Conservation (phyloP, 2,113 vertebrate species). For the Ictalurus punctatus region DNA sequence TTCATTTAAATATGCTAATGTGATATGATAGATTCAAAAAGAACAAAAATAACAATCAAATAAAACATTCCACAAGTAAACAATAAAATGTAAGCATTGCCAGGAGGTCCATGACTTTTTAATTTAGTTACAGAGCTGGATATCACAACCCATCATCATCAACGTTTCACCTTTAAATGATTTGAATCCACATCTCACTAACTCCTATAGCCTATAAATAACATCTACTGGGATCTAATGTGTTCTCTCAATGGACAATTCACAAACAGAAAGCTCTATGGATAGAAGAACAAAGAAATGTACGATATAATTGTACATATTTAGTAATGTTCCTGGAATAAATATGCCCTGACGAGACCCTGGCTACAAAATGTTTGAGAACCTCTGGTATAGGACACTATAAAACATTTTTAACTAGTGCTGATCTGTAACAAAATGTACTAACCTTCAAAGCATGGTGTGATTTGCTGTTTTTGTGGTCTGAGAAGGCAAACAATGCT, state of each 20-base stretch:
- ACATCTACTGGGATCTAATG: neutral
- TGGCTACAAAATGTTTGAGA: neutral
- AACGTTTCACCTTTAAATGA: neutral
- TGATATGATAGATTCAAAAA: too few species aligned
- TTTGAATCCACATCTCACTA: neutral
- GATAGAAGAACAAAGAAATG: neutral
- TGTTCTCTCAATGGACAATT: neutral
- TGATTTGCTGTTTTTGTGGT: slow-evolving; percentile 96
- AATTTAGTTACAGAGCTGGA: neutral
- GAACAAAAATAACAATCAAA: neutral
- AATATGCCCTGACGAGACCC: neutral
- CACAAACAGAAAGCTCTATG: neutral
- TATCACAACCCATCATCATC: neutral
- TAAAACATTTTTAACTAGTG: neutral
- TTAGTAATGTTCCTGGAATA: neutral
- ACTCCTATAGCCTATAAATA: neutral
- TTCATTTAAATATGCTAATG: neutral
- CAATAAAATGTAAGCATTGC: too few species aligned
- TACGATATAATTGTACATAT: neutral
- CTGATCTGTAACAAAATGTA: slow-evolving; percentile 25
- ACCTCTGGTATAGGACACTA: neutral
- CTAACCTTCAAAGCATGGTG: slow-evolving; percentile 94
- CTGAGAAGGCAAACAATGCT: slow-evolving; percentile 95
- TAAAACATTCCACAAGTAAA: too few species aligned
- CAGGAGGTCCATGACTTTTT: neutral